These are phyloP conservation scores for Motacilla tschutschensis DNA, from an alignment of 2,113 vertebrate species.

Conservation along the genomic window DNA sequence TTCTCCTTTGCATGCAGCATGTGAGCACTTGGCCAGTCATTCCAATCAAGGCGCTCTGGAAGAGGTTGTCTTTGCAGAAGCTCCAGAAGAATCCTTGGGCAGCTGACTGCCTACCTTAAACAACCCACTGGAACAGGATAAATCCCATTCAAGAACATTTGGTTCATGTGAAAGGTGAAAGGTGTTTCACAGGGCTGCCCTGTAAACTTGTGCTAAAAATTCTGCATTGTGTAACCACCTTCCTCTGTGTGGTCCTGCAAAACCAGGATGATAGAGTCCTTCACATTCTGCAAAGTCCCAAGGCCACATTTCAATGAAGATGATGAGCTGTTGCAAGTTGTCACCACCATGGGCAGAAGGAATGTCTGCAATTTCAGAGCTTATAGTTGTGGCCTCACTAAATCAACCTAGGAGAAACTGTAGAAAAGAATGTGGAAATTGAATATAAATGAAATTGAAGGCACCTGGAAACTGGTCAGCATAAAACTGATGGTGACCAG, in stretches of 20 bases:
- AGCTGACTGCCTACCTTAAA: background rate
- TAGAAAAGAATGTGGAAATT: background rate
- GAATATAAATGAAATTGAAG: conserved; percentile 2
- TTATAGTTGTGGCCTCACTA: background rate
- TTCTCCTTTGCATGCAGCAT: background rate
- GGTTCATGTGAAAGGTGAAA: background rate
- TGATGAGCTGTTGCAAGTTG: background rate
- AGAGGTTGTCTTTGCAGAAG: background rate
- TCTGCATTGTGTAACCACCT: background rate
- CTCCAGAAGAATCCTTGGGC: background rate
- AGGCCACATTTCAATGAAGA: background rate
- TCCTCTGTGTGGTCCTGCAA: background rate
- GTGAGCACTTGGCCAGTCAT: background rate
- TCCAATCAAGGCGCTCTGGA: background rate
- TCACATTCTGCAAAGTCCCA: background rate
- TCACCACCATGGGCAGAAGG: background rate
- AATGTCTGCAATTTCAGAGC: background rate
- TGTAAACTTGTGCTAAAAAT: background rate
- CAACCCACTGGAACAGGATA: background rate
- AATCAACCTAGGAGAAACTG: background rate
- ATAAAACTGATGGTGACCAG: background rate
- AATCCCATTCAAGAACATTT: background rate
- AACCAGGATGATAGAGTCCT: background rate
- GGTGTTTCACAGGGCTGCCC: background rate
- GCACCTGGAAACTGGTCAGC: background rate